phyloP scores from a whole-genome alignment of 2,113 vertebrate species.

The Pollachius pollachius region DNA sequence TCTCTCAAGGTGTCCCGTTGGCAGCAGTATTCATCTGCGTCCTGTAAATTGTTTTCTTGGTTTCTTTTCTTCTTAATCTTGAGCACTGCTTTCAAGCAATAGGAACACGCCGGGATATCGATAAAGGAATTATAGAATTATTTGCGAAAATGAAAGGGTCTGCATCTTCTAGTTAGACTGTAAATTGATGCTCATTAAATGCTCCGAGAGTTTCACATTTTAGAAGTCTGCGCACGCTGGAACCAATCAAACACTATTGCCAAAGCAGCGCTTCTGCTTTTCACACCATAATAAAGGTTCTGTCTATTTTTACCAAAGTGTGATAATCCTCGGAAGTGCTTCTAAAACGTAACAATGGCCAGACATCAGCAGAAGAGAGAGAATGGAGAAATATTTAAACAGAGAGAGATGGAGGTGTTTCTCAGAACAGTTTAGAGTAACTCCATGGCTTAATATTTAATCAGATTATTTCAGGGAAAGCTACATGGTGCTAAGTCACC shows the following conservation, averaged over 20 bases:
- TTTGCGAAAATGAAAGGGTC: constrained; percentile 4
- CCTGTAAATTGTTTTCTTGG: constrained; percentile 23
- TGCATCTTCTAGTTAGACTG: constrained; percentile 28
- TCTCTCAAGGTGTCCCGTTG: constrained; percentile 34
- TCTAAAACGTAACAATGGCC: constrained; percentile 20
- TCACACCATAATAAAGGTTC: constrained; percentile 26
- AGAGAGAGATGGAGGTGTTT: constrained; percentile 6
- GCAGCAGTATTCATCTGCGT: constrained; percentile 26
- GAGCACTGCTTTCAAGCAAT: constrained; percentile 13
- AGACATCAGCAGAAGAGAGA: constrained; percentile 15
- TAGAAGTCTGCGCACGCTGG: too few species aligned
- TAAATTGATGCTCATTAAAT: constrained; percentile 32
- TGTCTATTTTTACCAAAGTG: constrained; percentile 21
- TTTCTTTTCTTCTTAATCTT: constrained; percentile 5
- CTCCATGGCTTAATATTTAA: neutral
- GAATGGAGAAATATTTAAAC: constrained; percentile 4
- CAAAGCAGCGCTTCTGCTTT: too few species aligned
- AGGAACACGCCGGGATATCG: constrained; percentile 30
- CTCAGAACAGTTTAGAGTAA: constrained; percentile 17
- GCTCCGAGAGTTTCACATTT: constrained; percentile 19
- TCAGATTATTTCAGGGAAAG: neutral
- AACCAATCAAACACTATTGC: too few species aligned
- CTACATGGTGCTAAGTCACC: neutral
- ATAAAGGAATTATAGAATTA: constrained; percentile 22
- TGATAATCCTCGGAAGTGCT: constrained; percentile 26